Base-by-base conservation (phyloP, 2,113 vertebrate genomes). In the Microcebus jonahi region DNA sequence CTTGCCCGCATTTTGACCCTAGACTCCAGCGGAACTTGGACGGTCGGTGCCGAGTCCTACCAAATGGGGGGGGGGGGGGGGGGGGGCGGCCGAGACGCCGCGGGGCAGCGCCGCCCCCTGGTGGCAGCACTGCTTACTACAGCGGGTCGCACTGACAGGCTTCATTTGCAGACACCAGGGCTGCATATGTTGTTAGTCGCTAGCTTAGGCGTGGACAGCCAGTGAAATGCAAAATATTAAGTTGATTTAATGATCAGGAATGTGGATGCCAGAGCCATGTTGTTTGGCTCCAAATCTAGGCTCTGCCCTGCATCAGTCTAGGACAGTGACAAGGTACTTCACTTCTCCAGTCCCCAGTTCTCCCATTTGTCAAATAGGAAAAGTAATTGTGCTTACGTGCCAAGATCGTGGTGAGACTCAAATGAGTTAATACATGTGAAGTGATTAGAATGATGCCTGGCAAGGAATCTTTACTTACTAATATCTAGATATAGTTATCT, bases 21-120 rank as follows among this genome's bases (percentile, higher is more conserved):
- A 57, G 59, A 23, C 2, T 42, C 39, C 5, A 5, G 10, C 17
- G 23, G 25, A 71, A 27, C 7, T 1, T 14, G 0, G 0, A 27
- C 0, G 8, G 1, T 3, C 34, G 0, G 0, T 7, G 8, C 8
- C 18, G 31, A 39, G 2, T 18, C 10, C 31, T 34, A 48, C 45
- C 6, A 29, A 13, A 36, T 0, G 31, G 45, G 29, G 29, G 17
- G 13, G 61, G 31, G 45, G 29, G 29, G 17, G 13, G 61, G 31
- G 45, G 29, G 29, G 17, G 13, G 61, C 2, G 21, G 12, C 8
- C 6, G 34, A 21, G 70, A 1, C 11, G 34, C 3, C 1, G 55
- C n/a, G 61, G 71, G 42, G 88, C 6, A 9, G 14, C 25, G 36
- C 18, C 17, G n/a, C 68, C 83, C 65, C 29, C 97, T 96, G 6